A percentile compares a stretch with the other conserved stretches of the same genome.
Evolutionary conservation across 2,888 invertebrate genomes (phyloP).

Genomic region (Koerneria pararmatus): DNA sequence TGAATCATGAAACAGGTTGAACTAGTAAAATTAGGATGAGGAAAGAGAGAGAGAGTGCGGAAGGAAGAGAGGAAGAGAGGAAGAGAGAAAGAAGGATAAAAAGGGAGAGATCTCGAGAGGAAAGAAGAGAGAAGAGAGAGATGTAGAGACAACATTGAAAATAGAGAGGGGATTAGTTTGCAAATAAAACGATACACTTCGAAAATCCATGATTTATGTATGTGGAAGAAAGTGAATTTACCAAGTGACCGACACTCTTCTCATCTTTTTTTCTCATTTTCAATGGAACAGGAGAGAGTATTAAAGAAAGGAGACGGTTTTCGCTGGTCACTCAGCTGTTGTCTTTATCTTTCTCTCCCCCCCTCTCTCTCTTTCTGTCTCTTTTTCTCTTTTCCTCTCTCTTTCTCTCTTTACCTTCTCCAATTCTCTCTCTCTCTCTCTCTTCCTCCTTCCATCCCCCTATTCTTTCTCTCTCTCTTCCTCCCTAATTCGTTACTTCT

Average conservation of each 20-base stretch:
- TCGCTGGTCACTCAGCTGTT: constrained; percentile 6
- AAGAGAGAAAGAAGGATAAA: background rate
- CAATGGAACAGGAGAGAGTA: too few species aligned
- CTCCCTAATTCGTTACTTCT: background rate
- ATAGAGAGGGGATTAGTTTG: too few species aligned
- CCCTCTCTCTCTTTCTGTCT: background rate
- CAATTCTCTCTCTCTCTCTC: background rate
- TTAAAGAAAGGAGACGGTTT: too few species aligned
- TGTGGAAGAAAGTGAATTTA: too few species aligned
- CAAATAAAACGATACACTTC: too few species aligned
- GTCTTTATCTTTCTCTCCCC: background rate
- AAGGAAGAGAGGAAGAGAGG: background rate
- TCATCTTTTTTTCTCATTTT: too few species aligned
- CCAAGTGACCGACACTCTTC: too few species aligned
- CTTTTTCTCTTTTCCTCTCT: background rate
- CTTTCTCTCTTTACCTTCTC: background rate
- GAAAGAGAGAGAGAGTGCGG: background rate
- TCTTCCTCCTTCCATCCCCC: background rate
- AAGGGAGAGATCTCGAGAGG: background rate
- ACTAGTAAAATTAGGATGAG: background rate
- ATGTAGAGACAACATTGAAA: too few species aligned
- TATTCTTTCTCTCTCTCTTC: background rate
- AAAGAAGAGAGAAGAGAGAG: too few species aligned
- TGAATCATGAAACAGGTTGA: too few species aligned
- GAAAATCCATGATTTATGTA: too few species aligned